A percentile compares a stretch with the other conserved stretches of the same genome.
These are phyloP conservation scores for Pelmatolapia mariae DNA, from an alignment of 2,113 vertebrate species.

Conservation along the genomic window DNA sequence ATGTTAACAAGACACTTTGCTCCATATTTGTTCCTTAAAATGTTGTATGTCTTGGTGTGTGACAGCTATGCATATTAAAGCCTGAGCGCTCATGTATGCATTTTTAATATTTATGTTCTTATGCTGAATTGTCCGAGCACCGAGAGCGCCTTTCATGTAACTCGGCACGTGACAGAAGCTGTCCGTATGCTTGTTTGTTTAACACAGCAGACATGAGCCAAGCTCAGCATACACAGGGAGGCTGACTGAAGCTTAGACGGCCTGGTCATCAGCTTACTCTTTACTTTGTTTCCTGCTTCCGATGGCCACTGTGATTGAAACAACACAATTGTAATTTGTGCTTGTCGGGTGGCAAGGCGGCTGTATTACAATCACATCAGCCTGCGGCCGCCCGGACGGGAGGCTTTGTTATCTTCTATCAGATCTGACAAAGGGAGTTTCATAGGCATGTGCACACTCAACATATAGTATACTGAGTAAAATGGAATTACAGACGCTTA, in stretches of 20 bases:
- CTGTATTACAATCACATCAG: neutral
- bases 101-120: neutral
- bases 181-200: slow-evolving; percentile 35
- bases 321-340: slow-evolving; percentile 32
- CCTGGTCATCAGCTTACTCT: slow-evolving; percentile 36
- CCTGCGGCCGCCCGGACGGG: neutral
- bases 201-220: slow-evolving; percentile 42
- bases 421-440: neutral
- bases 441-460: neutral
- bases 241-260: slow-evolving; percentile 18
- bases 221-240: slow-evolving; percentile 4
- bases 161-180: neutral
- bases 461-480: neutral
- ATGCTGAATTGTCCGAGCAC: neutral
- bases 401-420: neutral
- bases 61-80: neutral
- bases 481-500: neutral
- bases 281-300: slow-evolving; percentile 49
- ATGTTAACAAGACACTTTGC: neutral
- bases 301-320: slow-evolving; percentile 26
- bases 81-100: neutral
- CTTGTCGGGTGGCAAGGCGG: neutral
- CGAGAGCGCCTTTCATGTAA: neutral
- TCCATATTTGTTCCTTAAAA: neutral
- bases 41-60: neutral